A percentile compares a stretch with the other conserved stretches of the same genome.
phyloP scores from a whole-genome alignment of 2,888 invertebrate species.

The Eupithecia insigniata region DNA sequence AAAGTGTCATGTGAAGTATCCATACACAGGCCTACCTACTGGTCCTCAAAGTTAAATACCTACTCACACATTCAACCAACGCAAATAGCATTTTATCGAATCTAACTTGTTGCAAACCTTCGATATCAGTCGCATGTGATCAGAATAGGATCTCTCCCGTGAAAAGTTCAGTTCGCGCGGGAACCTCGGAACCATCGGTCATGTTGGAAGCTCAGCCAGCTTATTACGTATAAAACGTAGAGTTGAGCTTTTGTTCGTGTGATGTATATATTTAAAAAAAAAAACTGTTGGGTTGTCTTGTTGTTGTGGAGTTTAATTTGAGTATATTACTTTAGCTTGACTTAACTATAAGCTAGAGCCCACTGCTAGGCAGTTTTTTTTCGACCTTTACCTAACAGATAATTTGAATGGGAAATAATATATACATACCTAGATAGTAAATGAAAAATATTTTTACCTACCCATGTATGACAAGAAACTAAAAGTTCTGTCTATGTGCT shows the following conservation, averaged over 20 bases:
- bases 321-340: neutral
- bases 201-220: neutral
- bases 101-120: neutral
- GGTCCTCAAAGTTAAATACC: neutral
- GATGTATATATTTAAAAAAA: neutral
- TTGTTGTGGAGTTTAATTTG: neutral
- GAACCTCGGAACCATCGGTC: conserved; percentile 11
- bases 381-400: neutral
- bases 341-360: neutral
- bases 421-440: too few relatives aligned
- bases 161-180: conserved; percentile 33
- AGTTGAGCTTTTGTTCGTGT: neutral
- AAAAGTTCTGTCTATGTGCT: too few relatives aligned
- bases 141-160: neutral
- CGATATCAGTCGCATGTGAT: neutral
- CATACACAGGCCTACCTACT: too few relatives aligned
- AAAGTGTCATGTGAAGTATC: too few relatives aligned
- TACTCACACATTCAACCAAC: neutral
- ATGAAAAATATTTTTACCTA: too few relatives aligned
- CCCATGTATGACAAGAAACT: too few relatives aligned
- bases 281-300: neutral
- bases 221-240: neutral
- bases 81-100: neutral
- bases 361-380: neutral
- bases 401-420: neutral